These are phyloP conservation scores for Poecilia latipinna DNA, from an alignment of 2,113 vertebrate species.

Conservation along the genomic window DNA sequence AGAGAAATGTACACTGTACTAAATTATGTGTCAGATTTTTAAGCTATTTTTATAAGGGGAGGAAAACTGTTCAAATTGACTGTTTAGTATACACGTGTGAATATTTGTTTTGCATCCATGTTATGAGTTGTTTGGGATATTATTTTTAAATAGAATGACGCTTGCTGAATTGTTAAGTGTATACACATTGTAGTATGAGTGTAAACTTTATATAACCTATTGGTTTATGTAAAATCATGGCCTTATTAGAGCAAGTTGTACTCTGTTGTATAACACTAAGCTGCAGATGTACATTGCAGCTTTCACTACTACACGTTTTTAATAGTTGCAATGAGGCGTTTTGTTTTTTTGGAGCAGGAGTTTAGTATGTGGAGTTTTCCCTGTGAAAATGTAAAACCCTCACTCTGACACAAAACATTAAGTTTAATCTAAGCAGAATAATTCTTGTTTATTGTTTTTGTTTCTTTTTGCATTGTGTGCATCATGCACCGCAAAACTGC, in stretches of 20 bases:
- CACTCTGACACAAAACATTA: conserved; percentile 51
- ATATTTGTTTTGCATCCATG: conserved; percentile 73
- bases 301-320: conserved; percentile 21
- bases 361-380: background rate
- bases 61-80: conserved; percentile 64
- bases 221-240: conserved; percentile 62
- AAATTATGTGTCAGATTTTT: conserved; percentile 79
- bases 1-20: conserved; percentile 72
- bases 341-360: background rate
- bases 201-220: conserved; percentile 30
- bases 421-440: conserved; percentile 55
- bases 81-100: conserved; percentile 71
- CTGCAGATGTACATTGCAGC: conserved; percentile 48
- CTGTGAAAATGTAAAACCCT: conserved; percentile 11
- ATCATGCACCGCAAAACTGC: conserved; percentile 44
- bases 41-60: conserved; percentile 83
- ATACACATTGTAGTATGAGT: conserved; percentile 57
- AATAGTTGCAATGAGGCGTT: background rate
- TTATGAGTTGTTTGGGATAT: conserved; percentile 65
- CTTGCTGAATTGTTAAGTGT: conserved; percentile 66
- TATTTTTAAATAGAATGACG: conserved; percentile 69
- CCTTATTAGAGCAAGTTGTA: conserved; percentile 60
- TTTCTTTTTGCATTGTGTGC: conserved; percentile 25
- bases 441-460: background rate
- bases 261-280: conserved; percentile 22